Evolutionary conservation across 1,140 invertebrate species (phyloP), one percentile per base, ranked within the genome.

Genomic region (Sitophilus oryzae): DNA sequence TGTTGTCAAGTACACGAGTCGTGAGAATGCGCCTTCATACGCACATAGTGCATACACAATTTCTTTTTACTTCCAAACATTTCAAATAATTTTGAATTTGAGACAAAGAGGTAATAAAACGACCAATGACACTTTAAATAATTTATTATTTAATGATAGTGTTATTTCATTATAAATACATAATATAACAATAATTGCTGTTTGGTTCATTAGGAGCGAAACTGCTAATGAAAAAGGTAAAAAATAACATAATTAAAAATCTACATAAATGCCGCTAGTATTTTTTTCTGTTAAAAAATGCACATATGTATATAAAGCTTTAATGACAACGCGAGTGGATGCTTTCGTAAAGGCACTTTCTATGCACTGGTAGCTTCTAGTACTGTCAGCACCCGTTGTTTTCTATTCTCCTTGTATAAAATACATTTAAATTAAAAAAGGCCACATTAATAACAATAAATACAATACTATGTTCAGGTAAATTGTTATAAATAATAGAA

Each of bases 381-480:
- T n/a, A 18, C 16, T 43, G 36, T 9, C 44, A 43, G 37, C 45
- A 49, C 45, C 46, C 46, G 41, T 44, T 43, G 21, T 37, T 10
- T 37, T 36, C 6, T 15, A 11, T 38, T 36, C 11, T 6, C 9
- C 43, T 11, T 11, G 5, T 19, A 42, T 43, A 37, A 47, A 38
- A 41, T 47, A 47, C 37, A 34, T 47, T 16, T 54, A 53, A 40
- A 47, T 54, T 54, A 54, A 54, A 47, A 54, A 54, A 30, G 25
- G 52, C 52, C 43, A 54, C 30, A 40, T 21, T 43, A 38, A 54
- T 47, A 54, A 56, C 53, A 56, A 56, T 56, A 56, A 56, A 56
- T 56, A 56, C 45, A 56, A 56, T 56, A 56, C 53, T 56, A 56
- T 56, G 34, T 56, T 56, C 53, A 56, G 53, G 53, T 56, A 56